Evolutionary conservation across 2,888 invertebrate genomes (phyloP), one percentile per base, ranked within the genome.

Genomic region (Nematopogon swammerdamellus): DNA sequence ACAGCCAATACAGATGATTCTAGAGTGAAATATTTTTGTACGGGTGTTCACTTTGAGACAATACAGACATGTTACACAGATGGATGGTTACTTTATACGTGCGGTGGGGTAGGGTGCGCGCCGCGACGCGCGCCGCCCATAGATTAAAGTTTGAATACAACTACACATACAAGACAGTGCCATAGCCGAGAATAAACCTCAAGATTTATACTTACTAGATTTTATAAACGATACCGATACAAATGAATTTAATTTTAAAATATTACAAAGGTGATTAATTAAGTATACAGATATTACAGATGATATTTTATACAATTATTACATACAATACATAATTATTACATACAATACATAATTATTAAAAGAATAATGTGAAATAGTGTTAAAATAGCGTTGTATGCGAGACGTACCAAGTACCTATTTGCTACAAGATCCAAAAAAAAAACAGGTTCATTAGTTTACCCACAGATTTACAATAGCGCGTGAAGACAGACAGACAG

Each of bases 231-330:
- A 79, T 79, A 79, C 77, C 77, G 71, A 76, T 76, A 79, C 74
- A 77, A 77, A 79, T 79, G 77, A 77, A 79, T 79, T 79, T 79
- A 79, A 76, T 79, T 79, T 75, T 79, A 72, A 77, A 79, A 74
- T 76, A 77, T 76, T 70, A 72, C 72, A 74, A 75, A 71, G 72
- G 74, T 77, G 77, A 77, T 76, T 79, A 75, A 77, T 76, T 79
- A 75, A 73, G 75, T 77, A 77, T 79, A 79, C 77, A 79, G 77
- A 79, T 74, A 79, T 76, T 76, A 77, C 72, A 79, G 77, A 79
- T 77, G 76, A 77, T 79, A 79, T 79, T 79, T 79, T 79, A 79
- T 79, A 79, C 77, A 79, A 75, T 79, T 79, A 79, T 77, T 77
- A 77, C 75, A 75, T 66, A 76, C 74, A 74, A 73, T 76, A 76